Conservation (phyloP, 2,888 invertebrate species). For the Catocala sponsa region DNA sequence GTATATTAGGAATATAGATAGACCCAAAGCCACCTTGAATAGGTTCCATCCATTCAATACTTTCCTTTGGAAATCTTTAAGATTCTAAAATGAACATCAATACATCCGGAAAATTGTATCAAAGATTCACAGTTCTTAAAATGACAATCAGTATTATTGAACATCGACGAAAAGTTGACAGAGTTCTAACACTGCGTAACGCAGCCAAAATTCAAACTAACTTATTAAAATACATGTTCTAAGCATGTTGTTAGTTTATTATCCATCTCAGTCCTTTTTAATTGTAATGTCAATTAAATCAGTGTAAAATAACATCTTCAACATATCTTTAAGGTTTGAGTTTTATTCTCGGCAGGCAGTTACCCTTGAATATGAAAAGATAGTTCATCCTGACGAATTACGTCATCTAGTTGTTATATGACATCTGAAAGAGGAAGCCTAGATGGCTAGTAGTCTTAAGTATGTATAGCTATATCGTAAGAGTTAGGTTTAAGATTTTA, state of each 20-base stretch:
- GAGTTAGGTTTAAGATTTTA: slow-evolving; percentile 36
- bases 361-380: slow-evolving; percentile 10
- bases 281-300: slow-evolving; percentile 60
- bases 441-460: slow-evolving; percentile 31
- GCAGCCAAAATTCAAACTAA: slow-evolving; percentile 2
- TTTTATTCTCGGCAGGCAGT: slow-evolving; percentile 16
- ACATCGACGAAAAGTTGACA: background rate
- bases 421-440: slow-evolving; percentile 36
- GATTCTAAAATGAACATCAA: too few relatives aligned
- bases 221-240: background rate
- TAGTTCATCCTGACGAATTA: slow-evolving; percentile 7
- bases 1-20: background rate
- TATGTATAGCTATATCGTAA: slow-evolving; percentile 29
- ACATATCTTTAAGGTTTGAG: slow-evolving; percentile 49
- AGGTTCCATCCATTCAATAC: too few relatives aligned
- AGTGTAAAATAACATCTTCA: slow-evolving; percentile 53
- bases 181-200: background rate
- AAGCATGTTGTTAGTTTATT: slow-evolving; percentile 1
- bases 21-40: too few relatives aligned
- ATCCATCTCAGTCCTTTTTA: slow-evolving; percentile 26
- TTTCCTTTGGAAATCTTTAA: too few relatives aligned
- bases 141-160: slow-evolving; percentile 1
- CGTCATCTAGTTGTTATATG: slow-evolving; percentile 22
- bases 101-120: too few relatives aligned
- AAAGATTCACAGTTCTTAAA: background rate